Conservation (phyloP, 2,113 vertebrate species). For the Xenus cinereus region DNA sequence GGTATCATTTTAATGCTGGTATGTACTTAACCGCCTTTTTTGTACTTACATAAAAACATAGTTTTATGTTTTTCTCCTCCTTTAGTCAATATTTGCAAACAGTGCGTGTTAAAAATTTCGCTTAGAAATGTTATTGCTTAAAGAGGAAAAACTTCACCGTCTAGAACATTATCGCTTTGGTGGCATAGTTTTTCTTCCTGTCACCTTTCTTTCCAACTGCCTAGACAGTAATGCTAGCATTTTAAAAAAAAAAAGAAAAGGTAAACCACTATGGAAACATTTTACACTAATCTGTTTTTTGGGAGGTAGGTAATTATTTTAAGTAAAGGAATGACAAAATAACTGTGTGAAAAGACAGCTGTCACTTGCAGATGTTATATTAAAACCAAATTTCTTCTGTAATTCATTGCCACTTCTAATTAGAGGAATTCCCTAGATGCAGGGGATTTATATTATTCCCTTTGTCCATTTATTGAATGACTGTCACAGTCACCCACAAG, state of each 20-base stretch:
- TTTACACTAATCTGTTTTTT: background rate
- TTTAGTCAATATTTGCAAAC: background rate
- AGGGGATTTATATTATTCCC: constrained; percentile 70
- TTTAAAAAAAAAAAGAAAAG: background rate
- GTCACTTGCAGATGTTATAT: constrained; percentile 72
- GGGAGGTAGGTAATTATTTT: background rate
- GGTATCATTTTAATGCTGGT: background rate
- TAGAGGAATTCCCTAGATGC: constrained; percentile 72
- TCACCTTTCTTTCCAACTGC: background rate
- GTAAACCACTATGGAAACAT: background rate
- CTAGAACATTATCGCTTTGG: background rate
- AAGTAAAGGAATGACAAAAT: constrained; percentile 63
- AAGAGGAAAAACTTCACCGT: background rate
- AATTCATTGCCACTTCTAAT: constrained; percentile 74
- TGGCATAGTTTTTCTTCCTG: background rate
- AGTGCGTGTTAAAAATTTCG: background rate
- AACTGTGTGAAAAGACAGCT: constrained; percentile 58
- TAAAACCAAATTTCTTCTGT: constrained; percentile 72
- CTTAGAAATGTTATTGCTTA: background rate
- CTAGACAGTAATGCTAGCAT: background rate
- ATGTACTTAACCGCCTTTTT: background rate
- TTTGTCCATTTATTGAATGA: constrained; percentile 74
- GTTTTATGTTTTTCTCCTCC: background rate
- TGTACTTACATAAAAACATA: background rate
- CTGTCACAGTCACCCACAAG: constrained; percentile 67